Conservation (phyloP, 2,113 vertebrate species). For the Hemicordylus capensis region DNA sequence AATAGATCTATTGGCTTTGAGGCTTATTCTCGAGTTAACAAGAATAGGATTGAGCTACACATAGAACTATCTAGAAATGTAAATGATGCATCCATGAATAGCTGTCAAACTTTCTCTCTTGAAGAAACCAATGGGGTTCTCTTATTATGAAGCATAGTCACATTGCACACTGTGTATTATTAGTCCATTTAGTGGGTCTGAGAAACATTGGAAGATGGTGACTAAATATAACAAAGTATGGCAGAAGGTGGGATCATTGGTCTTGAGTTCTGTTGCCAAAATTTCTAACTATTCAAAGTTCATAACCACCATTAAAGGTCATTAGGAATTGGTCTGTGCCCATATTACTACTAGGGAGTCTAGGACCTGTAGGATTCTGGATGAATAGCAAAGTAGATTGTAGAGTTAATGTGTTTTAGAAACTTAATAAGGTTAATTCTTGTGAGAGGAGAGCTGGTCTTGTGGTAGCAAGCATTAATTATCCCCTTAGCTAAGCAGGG, state of each 20-base stretch:
- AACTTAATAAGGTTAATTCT: too few species aligned
- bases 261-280: not conserved
- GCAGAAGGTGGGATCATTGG: not conserved
- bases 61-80: too few species aligned
- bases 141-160: not conserved
- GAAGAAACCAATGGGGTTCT: not conserved
- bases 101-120: not conserved
- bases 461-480: too few species aligned
- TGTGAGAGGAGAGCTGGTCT: too few species aligned
- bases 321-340: not conserved
- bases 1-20: not conserved
- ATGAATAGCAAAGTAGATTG: not conserved
- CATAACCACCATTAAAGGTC: not conserved
- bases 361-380: not conserved
- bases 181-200: not conserved
- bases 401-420: not conserved
- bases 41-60: not conserved
- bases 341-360: fast-evolving
- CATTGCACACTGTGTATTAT: fast-evolving
- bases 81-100: fast-evolving
- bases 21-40: not conserved
- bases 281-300: not conserved
- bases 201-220: not conserved
- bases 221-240: not conserved
- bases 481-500: too few species aligned